Base-by-base conservation (phyloP, 2,797 vertebrate species). In the Odontamblyopus lacepedii region DNA sequence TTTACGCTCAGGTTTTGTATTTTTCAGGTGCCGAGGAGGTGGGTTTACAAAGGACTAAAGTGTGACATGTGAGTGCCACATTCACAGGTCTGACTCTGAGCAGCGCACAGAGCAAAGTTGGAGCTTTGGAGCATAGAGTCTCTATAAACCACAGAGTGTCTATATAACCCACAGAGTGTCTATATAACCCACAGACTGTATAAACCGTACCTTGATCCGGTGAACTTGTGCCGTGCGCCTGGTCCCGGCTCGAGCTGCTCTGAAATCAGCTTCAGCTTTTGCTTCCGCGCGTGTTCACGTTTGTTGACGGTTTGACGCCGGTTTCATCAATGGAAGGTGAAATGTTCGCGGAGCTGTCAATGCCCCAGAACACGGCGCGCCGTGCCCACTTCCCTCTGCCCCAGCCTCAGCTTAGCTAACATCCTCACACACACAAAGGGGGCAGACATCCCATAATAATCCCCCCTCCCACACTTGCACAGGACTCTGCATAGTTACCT, bases 401-500 rank as follows among this genome's bases (percentile, higher is more conserved):
- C 89, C 89, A 87, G 71, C 90, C 91, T 92, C 72, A 91, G 90
- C 89, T 91, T 89, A 94, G 93, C 94, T 91, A 93, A 93, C 93
- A 92, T 93, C 93, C 90, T 92, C 92, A 92, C 92, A 93, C 91
- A 94, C 94, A 95, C 93, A 95, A 94, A 95, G 90, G 93, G 93
- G 93, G 92, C 92, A 94, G 92, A 91, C 94, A 95, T 95, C 94
- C 94, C 94, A 95, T 94, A 95, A 94, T 94, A 94, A 93, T 91
- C 88, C 83, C 88, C 91, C 90, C 91, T 88, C 91, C 91, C 91
- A 93, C 93, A 92, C 93, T 86, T 91, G 78, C 89, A 89, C 92
- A 92, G 90, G 92, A 94, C 94, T 94, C 94, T 94, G 93, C 94
- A 94, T 93, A 93, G 95, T 94, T 95, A 95, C 95, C 94, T 94